Evolutionary conservation across 2,113 vertebrate species (phyloP).

Genomic region (Tenrec ecaudatus): DNA sequence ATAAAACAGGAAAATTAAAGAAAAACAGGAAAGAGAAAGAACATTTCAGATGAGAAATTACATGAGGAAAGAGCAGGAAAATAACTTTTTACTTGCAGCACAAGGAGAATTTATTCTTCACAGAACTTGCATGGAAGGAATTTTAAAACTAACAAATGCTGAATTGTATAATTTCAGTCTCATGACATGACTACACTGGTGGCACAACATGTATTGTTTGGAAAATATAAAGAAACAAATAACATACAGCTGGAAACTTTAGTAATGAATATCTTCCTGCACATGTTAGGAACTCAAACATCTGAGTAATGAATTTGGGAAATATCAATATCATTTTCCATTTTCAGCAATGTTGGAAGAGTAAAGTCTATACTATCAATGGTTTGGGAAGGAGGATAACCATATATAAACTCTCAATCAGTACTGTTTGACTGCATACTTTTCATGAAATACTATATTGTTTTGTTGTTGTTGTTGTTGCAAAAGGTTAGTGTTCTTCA

Average conservation of each 20-base stretch:
- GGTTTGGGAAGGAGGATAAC: neutral
- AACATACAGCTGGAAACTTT: neutral
- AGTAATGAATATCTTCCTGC: neutral
- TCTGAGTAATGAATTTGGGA: neutral
- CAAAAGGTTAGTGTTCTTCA: slow-evolving; percentile 48
- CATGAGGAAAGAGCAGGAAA: neutral
- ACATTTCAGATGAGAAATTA: slow-evolving; percentile 1
- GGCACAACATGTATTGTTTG: slow-evolving; percentile 4
- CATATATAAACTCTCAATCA: neutral
- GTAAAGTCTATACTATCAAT: neutral
- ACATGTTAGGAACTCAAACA: slow-evolving; percentile 8
- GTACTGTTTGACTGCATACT: neutral
- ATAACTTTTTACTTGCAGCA: neutral
- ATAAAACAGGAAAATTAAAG: neutral
- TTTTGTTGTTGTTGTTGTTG: neutral
- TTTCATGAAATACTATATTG: neutral
- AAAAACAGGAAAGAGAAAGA: neutral
- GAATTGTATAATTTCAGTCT: slow-evolving; percentile 14
- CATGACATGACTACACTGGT: neutral
- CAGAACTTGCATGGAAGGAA: neutral
- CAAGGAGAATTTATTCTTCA: neutral
- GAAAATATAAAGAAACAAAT: slow-evolving; percentile 14
- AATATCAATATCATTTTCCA: neutral
- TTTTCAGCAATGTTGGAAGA: slow-evolving; percentile 12
- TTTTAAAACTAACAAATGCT: neutral